Base-by-base conservation (phyloP, 2,113 vertebrate species). In the Antigone vipio region DNA sequence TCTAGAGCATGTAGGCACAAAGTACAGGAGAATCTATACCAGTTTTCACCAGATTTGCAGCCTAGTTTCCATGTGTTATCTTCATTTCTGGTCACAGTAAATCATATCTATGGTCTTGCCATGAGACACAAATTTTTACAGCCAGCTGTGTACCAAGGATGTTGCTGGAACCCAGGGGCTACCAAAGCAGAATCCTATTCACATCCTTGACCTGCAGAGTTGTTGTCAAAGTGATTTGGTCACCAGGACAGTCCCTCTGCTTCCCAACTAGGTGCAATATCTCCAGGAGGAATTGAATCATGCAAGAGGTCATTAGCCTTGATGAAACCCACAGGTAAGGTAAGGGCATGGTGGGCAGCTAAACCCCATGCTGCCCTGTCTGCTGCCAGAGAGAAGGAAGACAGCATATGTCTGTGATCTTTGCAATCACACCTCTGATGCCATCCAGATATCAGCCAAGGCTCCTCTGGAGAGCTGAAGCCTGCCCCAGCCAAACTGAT, bases 371-470 rank as follows among this genome's bases (percentile, higher is more conserved):
- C 50, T 71, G 63, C 50, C 60, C 52, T 44, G 52, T 47, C 45
- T 67, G 55, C 77, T 91, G 59, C 42, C 35, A 13, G 60, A 24
- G 45, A 47, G 52, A 44, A 40, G 30, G 53, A 27, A 26, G 59
- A 38, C 0, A 2, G 8, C 16, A 3, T 3, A 17, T 2, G 34
- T 64, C 30, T 40, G 21, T 15, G 35, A 42, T 29, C 72, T 50
- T 27, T 50, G 55, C 35, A 45, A 0, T 52, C 35, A n/a, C 32
- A 17, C 6, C 58, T 17, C 63, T 56, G 88, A n/a, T 32, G 29
- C 66, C 66, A 17, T 8, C 9, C 21, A 63, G 55, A 2, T 35
- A 14, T 38, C 2, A 0, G 72, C 35, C 88, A 78, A 50, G 66
- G 53, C 64, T 56, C 15, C 84, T 38, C 60, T 29, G 73, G 42